These are phyloP conservation scores for Macropodus opercularis DNA, from an alignment of 2,797 vertebrate species.

Conservation along the genomic window DNA sequence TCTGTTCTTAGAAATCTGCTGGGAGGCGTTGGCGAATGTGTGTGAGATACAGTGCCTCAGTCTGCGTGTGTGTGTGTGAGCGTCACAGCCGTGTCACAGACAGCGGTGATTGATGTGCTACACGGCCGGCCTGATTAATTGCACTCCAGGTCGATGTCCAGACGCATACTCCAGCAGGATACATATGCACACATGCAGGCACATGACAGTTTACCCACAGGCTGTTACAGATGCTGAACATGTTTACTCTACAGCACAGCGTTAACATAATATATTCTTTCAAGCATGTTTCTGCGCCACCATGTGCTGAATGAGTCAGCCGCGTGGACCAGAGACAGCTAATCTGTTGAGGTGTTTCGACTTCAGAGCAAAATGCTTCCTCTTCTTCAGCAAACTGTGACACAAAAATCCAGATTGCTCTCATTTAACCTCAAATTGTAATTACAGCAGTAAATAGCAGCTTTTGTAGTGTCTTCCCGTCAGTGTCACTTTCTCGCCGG, in stretches of 20 bases:
- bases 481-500: conserved; percentile 6
- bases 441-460: conserved; percentile 4
- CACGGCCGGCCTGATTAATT: conserved; percentile 71
- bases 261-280: background rate
- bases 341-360: too few species aligned
- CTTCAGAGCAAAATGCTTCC: background rate
- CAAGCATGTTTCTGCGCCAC: background rate
- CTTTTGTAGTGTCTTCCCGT: conserved; percentile 9
- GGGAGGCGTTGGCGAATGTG: conserved; percentile 43
- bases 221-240: conserved; percentile 1
- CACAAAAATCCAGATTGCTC: too few species aligned
- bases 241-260: conserved; percentile 2
- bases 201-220: conserved; percentile 25
- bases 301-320: conserved; percentile 4
- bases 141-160: conserved; percentile 54
- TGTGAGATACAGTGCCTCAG: conserved; percentile 20
- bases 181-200: conserved; percentile 24
- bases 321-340: too few species aligned
- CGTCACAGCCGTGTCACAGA: conserved; percentile 45
- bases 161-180: conserved; percentile 47
- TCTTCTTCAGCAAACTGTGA: background rate
- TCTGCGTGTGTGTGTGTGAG: background rate
- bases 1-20: conserved; percentile 46
- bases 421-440: background rate
- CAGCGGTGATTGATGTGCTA: conserved; percentile 69